A percentile compares a stretch with the other conserved stretches of the same genome.
phyloP scores from a whole-genome alignment of 2,888 invertebrate genomes.

The Tenthredo amoena region DNA sequence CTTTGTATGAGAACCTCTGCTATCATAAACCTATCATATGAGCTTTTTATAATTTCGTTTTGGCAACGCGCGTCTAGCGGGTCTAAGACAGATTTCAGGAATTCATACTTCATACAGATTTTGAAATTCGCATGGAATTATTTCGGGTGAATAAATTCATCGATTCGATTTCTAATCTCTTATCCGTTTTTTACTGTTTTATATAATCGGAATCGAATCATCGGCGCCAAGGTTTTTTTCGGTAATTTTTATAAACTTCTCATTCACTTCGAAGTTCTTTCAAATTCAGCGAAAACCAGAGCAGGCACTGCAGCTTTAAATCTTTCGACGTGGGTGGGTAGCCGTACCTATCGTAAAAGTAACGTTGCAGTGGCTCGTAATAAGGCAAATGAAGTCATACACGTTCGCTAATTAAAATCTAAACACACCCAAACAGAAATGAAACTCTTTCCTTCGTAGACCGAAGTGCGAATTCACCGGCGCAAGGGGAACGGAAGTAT shows the following conservation, averaged over 20 bases:
- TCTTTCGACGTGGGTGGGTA: not conserved
- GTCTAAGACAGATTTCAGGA: not conserved
- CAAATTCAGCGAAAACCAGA: not conserved
- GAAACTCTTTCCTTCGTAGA: not conserved
- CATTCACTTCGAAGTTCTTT: not conserved
- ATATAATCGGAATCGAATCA: not conserved
- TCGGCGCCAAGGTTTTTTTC: not conserved
- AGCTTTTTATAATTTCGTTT: conserved; percentile 55
- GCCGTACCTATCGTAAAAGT: not conserved
- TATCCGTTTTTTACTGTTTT: not conserved
- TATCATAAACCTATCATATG: conserved; percentile 51
- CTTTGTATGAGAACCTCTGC: conserved; percentile 34
- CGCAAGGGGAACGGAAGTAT: not conserved
- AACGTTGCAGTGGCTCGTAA: not conserved
- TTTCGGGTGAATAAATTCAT: not conserved
- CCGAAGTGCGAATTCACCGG: not conserved
- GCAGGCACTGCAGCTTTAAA: not conserved
- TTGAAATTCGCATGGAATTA: not conserved
- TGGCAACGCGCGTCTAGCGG: conserved; percentile 57
- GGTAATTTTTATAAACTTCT: not conserved
- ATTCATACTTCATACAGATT: conserved; percentile 2
- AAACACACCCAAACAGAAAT: not conserved
- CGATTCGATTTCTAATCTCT: not conserved
- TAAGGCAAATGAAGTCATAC: not conserved
- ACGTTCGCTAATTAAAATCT: conserved; percentile 1